Evolutionary conservation across 2,797 vertebrate species (phyloP).

Genomic region (Epinephelus malabaricus): DNA sequence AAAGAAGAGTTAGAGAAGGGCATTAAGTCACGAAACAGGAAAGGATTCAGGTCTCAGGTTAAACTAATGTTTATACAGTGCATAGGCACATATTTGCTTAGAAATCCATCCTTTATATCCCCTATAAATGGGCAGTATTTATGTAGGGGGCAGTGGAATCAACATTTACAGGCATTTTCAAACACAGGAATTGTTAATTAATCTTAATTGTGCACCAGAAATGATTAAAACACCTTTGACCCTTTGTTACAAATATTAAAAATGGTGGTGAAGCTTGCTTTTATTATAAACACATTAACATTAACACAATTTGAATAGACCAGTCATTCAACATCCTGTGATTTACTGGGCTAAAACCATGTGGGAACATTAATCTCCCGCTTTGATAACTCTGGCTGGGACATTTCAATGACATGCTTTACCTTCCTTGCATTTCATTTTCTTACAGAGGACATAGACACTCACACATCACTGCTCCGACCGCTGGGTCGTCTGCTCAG

Average conservation of each 20-base stretch:
- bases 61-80: neutral
- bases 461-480: conserved; percentile 90
- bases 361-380: neutral
- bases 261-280: neutral
- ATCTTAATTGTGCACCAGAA: neutral
- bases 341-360: neutral
- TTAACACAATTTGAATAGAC: neutral
- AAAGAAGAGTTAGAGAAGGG: neutral
- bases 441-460: neutral
- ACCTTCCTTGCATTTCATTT: neutral
- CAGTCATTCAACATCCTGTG: neutral
- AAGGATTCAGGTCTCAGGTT: neutral
- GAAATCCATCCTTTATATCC: neutral
- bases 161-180: neutral
- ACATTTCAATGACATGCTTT: neutral
- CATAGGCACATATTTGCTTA: neutral
- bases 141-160: neutral
- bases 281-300: neutral
- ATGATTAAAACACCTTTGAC: neutral
- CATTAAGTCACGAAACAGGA: neutral
- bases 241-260: too few species aligned
- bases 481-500: conserved; percentile 80
- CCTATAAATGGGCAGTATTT: too few species aligned
- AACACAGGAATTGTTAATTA: neutral
- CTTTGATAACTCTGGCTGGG: neutral